A percentile compares a stretch with the other conserved stretches of the same genome.
phyloP scores from a whole-genome alignment of 2,888 invertebrate species.

The Neoscelio sp. region DNA sequence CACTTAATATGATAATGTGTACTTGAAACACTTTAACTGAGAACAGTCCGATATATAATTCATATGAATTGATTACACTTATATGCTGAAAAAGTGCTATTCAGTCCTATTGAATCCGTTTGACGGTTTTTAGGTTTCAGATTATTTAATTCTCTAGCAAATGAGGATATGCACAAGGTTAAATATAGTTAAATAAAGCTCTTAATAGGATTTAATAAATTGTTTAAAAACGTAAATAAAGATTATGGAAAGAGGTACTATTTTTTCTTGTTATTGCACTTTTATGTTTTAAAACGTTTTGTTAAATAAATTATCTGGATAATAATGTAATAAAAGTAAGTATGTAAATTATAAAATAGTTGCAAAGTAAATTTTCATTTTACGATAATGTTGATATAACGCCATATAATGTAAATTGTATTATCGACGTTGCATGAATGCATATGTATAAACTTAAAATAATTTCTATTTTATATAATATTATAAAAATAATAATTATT shows the following conservation, averaged over 20 bases:
- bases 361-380: background rate
- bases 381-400: background rate
- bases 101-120: too few species aligned
- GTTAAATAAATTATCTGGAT: background rate
- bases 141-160: too few species aligned
- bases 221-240: background rate
- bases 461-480: too few species aligned
- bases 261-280: too few species aligned
- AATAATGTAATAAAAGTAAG: background rate
- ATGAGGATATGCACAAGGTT: too few species aligned
- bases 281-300: background rate
- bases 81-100: too few species aligned
- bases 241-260: too few species aligned
- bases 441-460: too few species aligned
- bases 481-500: background rate
- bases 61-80: slow-evolving; percentile 31
- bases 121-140: background rate
- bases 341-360: background rate
- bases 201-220: slow-evolving; percentile 3
- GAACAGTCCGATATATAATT: slow-evolving; percentile 20
- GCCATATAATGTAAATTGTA: background rate
- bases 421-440: background rate
- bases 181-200: too few species aligned
- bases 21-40: slow-evolving; percentile 36
- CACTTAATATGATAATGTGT: slow-evolving; percentile 34